phyloP scores from a whole-genome alignment of 2,888 invertebrate species.

The Stenolophus ochropezus region DNA sequence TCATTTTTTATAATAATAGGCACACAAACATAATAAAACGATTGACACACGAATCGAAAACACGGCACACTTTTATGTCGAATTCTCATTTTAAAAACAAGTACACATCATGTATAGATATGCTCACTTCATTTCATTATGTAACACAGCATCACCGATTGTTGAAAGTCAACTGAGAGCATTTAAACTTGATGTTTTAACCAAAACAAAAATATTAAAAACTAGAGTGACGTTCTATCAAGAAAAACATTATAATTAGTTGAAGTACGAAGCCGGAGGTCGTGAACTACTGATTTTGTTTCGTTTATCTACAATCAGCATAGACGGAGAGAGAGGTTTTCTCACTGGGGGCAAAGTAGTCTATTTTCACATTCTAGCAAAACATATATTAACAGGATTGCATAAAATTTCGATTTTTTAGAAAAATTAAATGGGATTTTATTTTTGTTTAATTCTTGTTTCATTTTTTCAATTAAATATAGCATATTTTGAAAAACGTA shows the following conservation, averaged over 20 bases:
- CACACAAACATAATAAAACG: constrained; percentile 49
- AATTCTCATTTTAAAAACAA: constrained; percentile 50
- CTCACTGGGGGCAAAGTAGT: not conserved
- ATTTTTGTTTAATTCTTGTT: too few species aligned
- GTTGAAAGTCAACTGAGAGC: constrained; percentile 28
- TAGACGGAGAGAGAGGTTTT: not conserved
- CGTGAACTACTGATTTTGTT: constrained; percentile 45
- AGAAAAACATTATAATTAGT: constrained; percentile 48
- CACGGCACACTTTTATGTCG: constrained; percentile 57
- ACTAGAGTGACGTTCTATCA: constrained; percentile 34
- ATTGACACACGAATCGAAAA: constrained; percentile 57
- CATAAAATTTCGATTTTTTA: too few species aligned
- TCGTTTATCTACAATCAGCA: not conserved
- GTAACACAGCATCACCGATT: not conserved
- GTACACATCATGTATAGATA: not conserved
- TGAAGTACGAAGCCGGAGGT: constrained; percentile 35
- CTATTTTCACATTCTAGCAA: too few species aligned
- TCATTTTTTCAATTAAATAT: too few species aligned
- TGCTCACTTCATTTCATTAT: not conserved
- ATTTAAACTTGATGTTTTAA: constrained; percentile 30
- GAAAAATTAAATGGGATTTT: too few species aligned
- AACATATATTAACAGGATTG: too few species aligned
- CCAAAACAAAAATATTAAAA: constrained; percentile 46
- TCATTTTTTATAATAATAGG: not conserved
- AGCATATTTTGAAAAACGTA: too few species aligned